phyloP scores from a whole-genome alignment of 2,888 invertebrate species.

The Clanis bilineata region DNA sequence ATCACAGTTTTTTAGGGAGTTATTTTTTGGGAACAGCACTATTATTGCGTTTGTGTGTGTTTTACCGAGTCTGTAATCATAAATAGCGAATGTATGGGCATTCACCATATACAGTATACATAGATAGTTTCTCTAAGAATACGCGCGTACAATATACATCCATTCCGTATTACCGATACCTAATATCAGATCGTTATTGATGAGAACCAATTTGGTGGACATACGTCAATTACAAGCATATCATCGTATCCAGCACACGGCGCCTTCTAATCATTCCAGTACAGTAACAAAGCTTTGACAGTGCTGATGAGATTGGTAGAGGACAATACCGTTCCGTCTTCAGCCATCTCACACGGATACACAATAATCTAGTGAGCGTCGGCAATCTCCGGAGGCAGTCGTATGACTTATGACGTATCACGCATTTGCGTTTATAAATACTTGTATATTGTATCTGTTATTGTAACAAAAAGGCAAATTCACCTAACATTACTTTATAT shows the following conservation, averaged over 20 bases:
- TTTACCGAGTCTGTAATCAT: too few species aligned
- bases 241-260: not conserved
- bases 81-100: too few species aligned
- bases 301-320: conserved; percentile 16
- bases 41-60: too few species aligned
- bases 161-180: too few species aligned
- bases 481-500: too few species aligned
- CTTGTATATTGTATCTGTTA: not conserved
- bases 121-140: too few species aligned
- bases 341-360: conserved; percentile 1
- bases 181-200: not conserved
- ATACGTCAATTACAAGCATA: not conserved
- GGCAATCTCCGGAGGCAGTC: conserved; percentile 14
- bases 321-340: conserved; percentile 21
- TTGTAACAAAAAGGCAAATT: too few species aligned
- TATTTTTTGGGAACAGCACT: too few species aligned
- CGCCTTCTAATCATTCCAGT: conserved; percentile 17
- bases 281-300: conserved; percentile 20
- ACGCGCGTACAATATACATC: too few species aligned
- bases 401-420: too few species aligned
- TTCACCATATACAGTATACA: too few species aligned
- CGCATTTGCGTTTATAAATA: not conserved
- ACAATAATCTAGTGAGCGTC: conserved; percentile 16
- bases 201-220: not conserved
- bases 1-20: too few species aligned